Evolutionary conservation across 2,113 vertebrate genomes (phyloP), one percentile per base, ranked within the genome.

Genomic region (Rhadina sibilatrix): DNA sequence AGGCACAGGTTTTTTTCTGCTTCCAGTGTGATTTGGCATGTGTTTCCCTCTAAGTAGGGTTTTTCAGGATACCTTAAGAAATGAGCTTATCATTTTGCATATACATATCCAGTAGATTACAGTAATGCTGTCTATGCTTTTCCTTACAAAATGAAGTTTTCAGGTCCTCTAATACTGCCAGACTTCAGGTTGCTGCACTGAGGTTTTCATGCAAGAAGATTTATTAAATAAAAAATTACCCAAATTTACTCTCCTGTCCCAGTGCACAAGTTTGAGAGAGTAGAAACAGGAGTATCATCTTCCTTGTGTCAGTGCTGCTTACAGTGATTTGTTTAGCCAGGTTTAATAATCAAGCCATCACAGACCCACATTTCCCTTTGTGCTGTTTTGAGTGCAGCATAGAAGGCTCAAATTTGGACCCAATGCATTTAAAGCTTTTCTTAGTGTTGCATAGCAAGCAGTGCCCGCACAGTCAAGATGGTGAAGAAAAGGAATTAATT

Each of bases 41-140:
- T 40, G 3, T 54, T 90, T 87, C 10, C 24, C 40, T 30, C 6
- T 28, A 50, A 33, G 7, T 6, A 28, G 28, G 4, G 9, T 40
- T 87, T 70, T 66, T 28, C 28, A 42, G 25, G 17, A 9, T 70
- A 6, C 25, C 5, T 46, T 69, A 31, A 68, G 23, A 52, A 86
- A 46, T 28, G 4, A 28, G 28, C 9, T 14, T 3, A 2, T 20
- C 0, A 0, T 60, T 60, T 17, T n/a, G 18, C 30, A 13, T 30
- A 28, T 46, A 11, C 6, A 25, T 77, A 24, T 47, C 79, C 9
- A 46, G 4, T 46, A 40, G 30, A 21, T 66, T 10, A 31, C 3
- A 3, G 2, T 57, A n/a, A 64, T 64, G 7, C 4, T 56, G 0
- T 11, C 11, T 76, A 0, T 56, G 14, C 11, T 71, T 71, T 37